These are phyloP conservation scores for Helogale parvula DNA, from an alignment of 2,113 vertebrate genomes.

Conservation along the genomic window DNA sequence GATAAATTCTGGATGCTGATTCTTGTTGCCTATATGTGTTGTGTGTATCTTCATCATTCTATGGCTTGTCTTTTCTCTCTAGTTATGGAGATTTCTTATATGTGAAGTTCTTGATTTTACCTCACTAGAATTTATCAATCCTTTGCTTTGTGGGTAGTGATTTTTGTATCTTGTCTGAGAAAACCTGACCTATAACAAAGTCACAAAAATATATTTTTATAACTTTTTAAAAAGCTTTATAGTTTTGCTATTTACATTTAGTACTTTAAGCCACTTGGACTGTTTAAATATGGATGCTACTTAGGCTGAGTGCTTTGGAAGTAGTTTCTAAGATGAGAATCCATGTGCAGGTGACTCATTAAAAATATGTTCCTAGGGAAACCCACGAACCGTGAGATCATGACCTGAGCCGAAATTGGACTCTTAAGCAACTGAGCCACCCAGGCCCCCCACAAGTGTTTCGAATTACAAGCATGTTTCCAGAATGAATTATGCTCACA, in stretches of 20 bases:
- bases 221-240: background rate
- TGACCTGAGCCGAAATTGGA: too few relatives aligned
- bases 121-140: background rate
- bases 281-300: background rate
- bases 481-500: too few relatives aligned
- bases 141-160: background rate
- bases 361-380: background rate
- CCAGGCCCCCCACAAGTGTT: too few relatives aligned
- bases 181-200: background rate
- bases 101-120: background rate
- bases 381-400: too few relatives aligned
- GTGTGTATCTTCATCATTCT: background rate
- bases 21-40: background rate
- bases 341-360: background rate
- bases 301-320: background rate
- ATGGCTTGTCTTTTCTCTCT: background rate
- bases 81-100: background rate
- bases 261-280: background rate
- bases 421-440: too few relatives aligned
- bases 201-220: background rate
- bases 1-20: background rate
- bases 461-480: too few relatives aligned
- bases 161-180: background rate
- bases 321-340: background rate
- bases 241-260: background rate